Base-by-base conservation (phyloP, 2,888 invertebrate species). In the Sarcophaga variegata region DNA sequence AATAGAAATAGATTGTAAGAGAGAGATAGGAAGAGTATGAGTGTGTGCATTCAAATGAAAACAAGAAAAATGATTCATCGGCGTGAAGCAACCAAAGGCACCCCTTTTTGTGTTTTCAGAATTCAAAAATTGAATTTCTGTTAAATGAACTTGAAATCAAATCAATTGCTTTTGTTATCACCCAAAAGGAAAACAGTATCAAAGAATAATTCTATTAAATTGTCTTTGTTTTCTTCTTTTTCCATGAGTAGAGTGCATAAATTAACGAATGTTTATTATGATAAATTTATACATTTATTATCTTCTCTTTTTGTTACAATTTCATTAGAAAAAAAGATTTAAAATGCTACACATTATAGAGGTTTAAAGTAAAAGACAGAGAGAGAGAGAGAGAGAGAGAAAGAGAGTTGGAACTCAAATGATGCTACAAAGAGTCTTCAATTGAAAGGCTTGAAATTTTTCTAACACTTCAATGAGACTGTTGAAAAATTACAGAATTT, bases 61-160 rank as follows among this genome's bases (percentile, higher is more conserved):
- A 70, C 54, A 62, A 62, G 20, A 20, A n/a, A 77, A 67, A 62
- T 27, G 17, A 37, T 49, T 25, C 25, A 67, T 71, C 17, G 47
- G 12, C 17, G 4, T 14, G 54, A 54, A 54, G 12, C 27, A 49
- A 45, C n/a, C 12, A 22, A 8, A 49, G 37, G 20, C 70, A 80
- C 71, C 82, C 77, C 75, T 71, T 82, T 71, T 25, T 54, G 4
- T 17, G 12, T 17, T 54, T 54, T 17, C 63, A 2, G 3, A 27
- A n/a, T 27, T 70, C 22, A 81, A 82, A 54, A 86, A 76, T 75
- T 75, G 60, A 77, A 75, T 62, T 82, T 79, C 49, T 79, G 78
- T 82, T 85, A 75, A 85, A 85, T 85, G 79, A 86, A 82, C 78
- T 86, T 82, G 79, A 86, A 82, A 82, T 79, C 54, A 54, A 54